These are phyloP conservation scores for Aphelenchoides fujianensis DNA, from an alignment of 1,140 invertebrate genomes.

Conservation along the genomic window DNA sequence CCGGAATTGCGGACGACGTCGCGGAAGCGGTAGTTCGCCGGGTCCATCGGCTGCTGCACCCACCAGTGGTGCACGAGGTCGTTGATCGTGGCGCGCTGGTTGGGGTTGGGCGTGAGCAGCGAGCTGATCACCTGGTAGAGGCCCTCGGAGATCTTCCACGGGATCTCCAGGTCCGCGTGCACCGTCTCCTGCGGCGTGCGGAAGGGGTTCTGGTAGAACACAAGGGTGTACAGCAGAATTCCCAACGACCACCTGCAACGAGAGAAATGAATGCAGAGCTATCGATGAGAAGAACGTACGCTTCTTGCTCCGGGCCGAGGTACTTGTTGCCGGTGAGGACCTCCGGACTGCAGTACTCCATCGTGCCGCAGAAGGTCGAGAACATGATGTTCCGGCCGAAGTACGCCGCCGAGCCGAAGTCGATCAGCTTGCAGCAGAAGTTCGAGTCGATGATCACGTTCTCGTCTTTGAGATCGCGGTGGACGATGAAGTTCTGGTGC, in stretches of 20 bases:
- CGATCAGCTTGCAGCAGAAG: slow-evolving; percentile 75
- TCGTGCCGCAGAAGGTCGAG: slow-evolving; percentile 75
- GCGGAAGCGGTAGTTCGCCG: slow-evolving; percentile 65
- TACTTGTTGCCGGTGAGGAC: slow-evolving; percentile 73
- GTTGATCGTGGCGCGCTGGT: slow-evolving; percentile 63
- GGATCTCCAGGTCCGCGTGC: slow-evolving; percentile 68
- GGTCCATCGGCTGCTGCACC: slow-evolving; percentile 65
- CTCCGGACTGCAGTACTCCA: slow-evolving; percentile 76
- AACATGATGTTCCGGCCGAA: slow-evolving; percentile 68
- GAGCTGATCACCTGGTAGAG: slow-evolving; percentile 64
- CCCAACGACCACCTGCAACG: slow-evolving; percentile 73
- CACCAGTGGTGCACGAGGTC: slow-evolving; percentile 65
- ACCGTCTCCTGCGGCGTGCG: slow-evolving; percentile 75
- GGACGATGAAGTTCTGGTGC: slow-evolving; percentile 88
- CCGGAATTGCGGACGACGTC: slow-evolving; percentile 63
- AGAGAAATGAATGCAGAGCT: slow-evolving; percentile 70
- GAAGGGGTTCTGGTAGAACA: slow-evolving; percentile 75
- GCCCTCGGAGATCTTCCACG: slow-evolving; percentile 65
- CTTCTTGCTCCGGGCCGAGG: slow-evolving; percentile 65
- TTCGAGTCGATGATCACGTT: slow-evolving; percentile 70
- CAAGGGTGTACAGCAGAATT: slow-evolving; percentile 73
- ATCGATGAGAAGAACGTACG: too few species aligned
- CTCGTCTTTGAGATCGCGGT: slow-evolving; percentile 85
- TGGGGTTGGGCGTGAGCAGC: slow-evolving; percentile 65
- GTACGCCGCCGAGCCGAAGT: slow-evolving; percentile 72